phyloP scores from a whole-genome alignment of 2,113 vertebrate species.

The Pseudopipra pipra region DNA sequence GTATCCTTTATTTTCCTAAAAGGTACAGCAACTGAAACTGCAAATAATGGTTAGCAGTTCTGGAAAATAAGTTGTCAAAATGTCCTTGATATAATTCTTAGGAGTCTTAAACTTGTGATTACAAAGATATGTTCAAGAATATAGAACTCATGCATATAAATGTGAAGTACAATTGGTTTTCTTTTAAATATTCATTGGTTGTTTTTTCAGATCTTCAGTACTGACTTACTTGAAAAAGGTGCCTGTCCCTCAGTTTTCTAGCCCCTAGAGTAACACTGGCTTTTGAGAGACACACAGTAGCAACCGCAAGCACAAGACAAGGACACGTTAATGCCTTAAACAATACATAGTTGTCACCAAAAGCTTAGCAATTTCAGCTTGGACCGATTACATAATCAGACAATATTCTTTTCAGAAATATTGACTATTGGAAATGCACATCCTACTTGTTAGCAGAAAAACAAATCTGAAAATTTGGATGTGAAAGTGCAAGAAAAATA shows the following conservation, averaged over 20 bases:
- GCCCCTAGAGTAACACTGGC: not conserved
- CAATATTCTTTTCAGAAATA: not conserved
- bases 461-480: not conserved
- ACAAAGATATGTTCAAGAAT: not conserved
- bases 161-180: not conserved
- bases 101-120: not conserved
- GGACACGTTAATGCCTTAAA: not conserved
- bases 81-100: not conserved
- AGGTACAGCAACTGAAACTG: not conserved
- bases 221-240: not conserved
- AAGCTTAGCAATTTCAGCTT: not conserved
- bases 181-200: not conserved
- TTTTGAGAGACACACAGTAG: not conserved
- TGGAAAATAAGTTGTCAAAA: not conserved
- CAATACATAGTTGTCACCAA: not conserved
- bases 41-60: not conserved
- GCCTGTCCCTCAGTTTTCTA: not conserved
- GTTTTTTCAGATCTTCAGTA: not conserved
- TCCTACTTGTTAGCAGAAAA: not conserved
- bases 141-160: not conserved
- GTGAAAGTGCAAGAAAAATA: not conserved
- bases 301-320: not conserved
- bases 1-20: not conserved
- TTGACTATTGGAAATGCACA: not conserved
- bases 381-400: not conserved